These are phyloP conservation scores for Ligdia adustata DNA, from an alignment of 2,888 invertebrate species.

Conservation along the genomic window DNA sequence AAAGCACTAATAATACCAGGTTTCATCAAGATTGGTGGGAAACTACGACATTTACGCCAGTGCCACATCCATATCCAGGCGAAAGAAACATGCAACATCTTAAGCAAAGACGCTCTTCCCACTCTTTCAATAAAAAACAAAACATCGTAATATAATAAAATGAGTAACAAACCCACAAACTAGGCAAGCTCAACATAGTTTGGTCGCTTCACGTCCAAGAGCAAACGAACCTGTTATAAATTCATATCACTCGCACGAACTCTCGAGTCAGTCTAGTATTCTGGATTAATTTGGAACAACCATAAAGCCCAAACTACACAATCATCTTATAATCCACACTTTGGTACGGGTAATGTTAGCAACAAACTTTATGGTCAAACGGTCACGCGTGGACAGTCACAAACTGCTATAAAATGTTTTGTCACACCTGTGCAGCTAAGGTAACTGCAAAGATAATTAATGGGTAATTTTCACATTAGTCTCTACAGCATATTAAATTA, in stretches of 20 bases:
- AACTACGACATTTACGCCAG: no score
- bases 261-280: conserved; percentile 3
- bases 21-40: no score
- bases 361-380: conserved; percentile 46
- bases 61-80: no score
- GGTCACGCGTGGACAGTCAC: conserved; percentile 50
- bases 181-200: not conserved
- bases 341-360: conserved; percentile 34
- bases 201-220: not conserved
- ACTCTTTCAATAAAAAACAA: no score
- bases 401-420: conserved; percentile 50
- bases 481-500: no score
- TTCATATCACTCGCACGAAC: conserved; percentile 7
- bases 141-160: no score
- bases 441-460: no score
- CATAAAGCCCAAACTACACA: conserved; percentile 25
- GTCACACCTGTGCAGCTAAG: not conserved
- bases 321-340: conserved; percentile 31
- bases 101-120: no score
- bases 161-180: no score
- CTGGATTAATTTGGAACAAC: conserved; percentile 27
- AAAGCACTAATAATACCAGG: no score
- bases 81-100: no score
- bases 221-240: conserved; percentile 5
- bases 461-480: no score